Conservation (phyloP, 1,140 invertebrate genomes). For the Ooceraea biroi region DNA sequence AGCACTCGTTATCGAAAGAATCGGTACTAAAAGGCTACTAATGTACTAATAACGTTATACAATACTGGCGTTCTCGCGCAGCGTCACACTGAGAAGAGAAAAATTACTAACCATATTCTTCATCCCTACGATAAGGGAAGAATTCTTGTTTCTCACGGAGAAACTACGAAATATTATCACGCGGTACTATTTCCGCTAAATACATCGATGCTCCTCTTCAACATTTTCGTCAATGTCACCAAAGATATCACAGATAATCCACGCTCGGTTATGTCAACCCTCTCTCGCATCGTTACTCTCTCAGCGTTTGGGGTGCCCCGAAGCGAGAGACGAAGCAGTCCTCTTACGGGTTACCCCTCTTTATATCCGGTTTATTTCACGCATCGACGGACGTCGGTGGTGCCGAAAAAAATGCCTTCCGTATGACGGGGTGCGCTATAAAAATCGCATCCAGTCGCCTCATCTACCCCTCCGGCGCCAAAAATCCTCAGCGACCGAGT, state of each 20-base stretch:
- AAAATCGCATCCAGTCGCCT: constrained; percentile 33
- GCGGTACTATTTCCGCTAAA: neutral
- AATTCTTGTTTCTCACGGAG: neutral
- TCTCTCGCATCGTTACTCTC: constrained; percentile 12
- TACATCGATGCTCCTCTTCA: neutral
- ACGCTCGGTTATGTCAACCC: constrained; percentile 18
- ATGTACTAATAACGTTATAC: neutral
- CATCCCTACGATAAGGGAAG: neutral
- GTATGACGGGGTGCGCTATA: constrained; percentile 33
- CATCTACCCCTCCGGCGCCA: constrained; percentile 38
- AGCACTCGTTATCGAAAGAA: neutral
- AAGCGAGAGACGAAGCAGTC: neutral
- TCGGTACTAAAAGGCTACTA: neutral
- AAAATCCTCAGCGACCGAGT: constrained; percentile 28
- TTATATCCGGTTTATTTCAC: constrained; percentile 34
- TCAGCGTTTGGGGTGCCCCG: neutral
- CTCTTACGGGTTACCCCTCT: constrained; percentile 9
- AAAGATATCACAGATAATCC: constrained; percentile 17
- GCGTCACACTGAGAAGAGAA: neutral
- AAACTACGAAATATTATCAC: neutral
- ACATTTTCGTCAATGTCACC: constrained; percentile 13
- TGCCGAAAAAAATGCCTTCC: constrained; percentile 31
- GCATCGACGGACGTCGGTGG: neutral
- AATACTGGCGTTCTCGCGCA: neutral
- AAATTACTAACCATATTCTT: neutral